A percentile compares a stretch with the other conserved stretches of the same genome.
Evolutionary conservation across 2,113 vertebrate genomes (phyloP).

Genomic region (Bombycilla garrulus): DNA sequence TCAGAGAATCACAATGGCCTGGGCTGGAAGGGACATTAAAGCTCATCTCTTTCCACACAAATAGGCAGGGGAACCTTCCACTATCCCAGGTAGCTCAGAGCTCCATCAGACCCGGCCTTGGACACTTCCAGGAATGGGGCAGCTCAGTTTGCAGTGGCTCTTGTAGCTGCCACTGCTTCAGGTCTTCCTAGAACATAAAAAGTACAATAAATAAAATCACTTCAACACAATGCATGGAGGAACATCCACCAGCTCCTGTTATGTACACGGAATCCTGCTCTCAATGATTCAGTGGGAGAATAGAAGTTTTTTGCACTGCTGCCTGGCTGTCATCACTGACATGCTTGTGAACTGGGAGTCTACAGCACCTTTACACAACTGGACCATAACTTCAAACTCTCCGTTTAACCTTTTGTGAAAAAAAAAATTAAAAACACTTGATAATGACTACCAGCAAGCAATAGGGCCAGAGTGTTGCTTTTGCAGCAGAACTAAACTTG

Average conservation of each 20-base stretch:
- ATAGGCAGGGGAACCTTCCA: too few relatives aligned
- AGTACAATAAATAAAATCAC: background rate
- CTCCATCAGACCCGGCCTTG: background rate
- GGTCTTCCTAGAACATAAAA: background rate
- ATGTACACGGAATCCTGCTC: background rate
- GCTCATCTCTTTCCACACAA: background rate
- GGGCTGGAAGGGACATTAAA: background rate
- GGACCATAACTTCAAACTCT: background rate
- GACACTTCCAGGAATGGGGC: background rate
- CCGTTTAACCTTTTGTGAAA: background rate
- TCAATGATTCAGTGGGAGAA: accelerated
- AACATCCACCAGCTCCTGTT: background rate
- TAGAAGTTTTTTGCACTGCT: background rate
- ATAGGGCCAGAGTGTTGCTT: background rate
- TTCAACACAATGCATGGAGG: background rate
- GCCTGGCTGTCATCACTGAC: background rate
- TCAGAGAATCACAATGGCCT: background rate
- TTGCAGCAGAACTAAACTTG: background rate
- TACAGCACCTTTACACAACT: background rate
- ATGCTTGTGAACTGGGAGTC: background rate
- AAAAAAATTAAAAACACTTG: background rate
- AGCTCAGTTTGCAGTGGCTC: background rate
- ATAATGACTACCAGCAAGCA: background rate
- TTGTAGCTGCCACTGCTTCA: background rate
- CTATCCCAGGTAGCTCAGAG: background rate